A percentile compares a stretch with the other conserved stretches of the same genome.
Conservation (phyloP, 2,113 vertebrate species). For the Calyptommatus sinebrachiatus region DNA sequence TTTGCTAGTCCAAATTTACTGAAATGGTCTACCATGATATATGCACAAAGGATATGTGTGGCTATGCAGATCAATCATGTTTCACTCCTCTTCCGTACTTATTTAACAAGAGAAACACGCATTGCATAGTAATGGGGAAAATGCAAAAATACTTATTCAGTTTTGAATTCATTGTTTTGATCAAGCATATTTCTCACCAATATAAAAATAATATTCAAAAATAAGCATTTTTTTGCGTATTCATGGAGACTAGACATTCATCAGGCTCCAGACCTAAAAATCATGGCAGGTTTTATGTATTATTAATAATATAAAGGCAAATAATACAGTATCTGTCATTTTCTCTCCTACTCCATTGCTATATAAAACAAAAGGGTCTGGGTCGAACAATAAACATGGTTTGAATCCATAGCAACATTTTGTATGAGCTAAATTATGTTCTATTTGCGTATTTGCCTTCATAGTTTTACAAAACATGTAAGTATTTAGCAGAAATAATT, state of each 20-base stretch:
- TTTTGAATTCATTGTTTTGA: too few relatives aligned
- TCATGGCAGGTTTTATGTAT: not conserved
- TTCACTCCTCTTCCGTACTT: too few relatives aligned
- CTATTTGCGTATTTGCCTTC: conserved; percentile 20
- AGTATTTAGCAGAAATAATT: not conserved
- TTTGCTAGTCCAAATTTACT: too few relatives aligned
- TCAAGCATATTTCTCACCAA: too few relatives aligned
- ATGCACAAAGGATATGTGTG: too few relatives aligned
- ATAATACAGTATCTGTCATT: conserved; percentile 32
- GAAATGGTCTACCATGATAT: too few relatives aligned
- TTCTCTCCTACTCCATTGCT: conserved; percentile 1
- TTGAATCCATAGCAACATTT: conserved; percentile 22
- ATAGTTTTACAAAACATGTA: not conserved
- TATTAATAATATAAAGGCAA: not conserved
- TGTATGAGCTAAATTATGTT: conserved; percentile 21
- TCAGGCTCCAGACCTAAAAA: not conserved
- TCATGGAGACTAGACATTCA: not conserved
- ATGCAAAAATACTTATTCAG: too few relatives aligned
- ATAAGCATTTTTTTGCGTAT: too few relatives aligned
- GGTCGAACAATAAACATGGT: not conserved
- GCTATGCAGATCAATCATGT: too few relatives aligned
- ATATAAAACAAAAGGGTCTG: not conserved
- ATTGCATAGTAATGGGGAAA: too few relatives aligned
- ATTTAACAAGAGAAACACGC: too few relatives aligned
- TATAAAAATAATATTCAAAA: too few relatives aligned